These are phyloP conservation scores for Drosophila guanche DNA, from an alignment of 1,140 invertebrate species.

Conservation along the genomic window DNA sequence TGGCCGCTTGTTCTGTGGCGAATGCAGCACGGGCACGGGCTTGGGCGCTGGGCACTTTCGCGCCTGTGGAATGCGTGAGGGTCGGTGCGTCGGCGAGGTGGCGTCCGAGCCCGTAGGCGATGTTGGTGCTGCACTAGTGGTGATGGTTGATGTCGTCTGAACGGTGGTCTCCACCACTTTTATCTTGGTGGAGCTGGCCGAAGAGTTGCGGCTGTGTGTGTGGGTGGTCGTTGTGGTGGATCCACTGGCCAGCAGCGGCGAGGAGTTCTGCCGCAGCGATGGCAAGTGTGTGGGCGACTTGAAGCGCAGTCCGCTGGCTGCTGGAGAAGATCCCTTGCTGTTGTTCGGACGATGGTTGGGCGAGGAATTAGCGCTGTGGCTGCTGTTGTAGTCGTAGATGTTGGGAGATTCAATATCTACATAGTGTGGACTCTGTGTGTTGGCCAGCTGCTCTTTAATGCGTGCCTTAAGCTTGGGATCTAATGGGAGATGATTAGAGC, in stretches of 20 bases:
- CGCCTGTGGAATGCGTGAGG: conserved; percentile 83
- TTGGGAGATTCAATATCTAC: conserved; percentile 83
- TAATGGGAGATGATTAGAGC: conserved; percentile 65
- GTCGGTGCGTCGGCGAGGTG: conserved; percentile 75
- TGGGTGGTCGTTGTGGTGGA: conserved; percentile 53
- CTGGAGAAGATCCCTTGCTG: conserved; percentile 35
- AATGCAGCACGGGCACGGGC: conserved; percentile 66
- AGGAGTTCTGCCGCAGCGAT: conserved; percentile 61
- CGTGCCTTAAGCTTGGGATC: conserved; percentile 93
- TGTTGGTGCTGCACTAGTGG: conserved; percentile 41
- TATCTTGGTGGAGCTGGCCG: conserved; percentile 79
- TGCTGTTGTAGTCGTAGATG: conserved; percentile 78
- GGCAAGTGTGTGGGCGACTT: conserved; percentile 81
- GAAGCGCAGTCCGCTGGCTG: conserved; percentile 54
- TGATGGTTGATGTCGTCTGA: conserved; percentile 51
- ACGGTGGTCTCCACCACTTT: conserved; percentile 71
- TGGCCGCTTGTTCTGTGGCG: conserved; percentile 77
- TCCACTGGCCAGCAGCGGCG: conserved; percentile 48
- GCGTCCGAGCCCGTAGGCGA: conserved; percentile 53
- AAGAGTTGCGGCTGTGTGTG: conserved; percentile 80
- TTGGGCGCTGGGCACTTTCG: conserved; percentile 66
- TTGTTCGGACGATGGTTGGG: conserved; percentile 60
- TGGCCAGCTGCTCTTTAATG: conserved; percentile 89
- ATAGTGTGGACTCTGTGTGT: conserved; percentile 83
- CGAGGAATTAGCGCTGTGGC: conserved; percentile 56